Base-by-base conservation (phyloP, 2,113 vertebrate genomes). In the Zosterops pallidus region DNA sequence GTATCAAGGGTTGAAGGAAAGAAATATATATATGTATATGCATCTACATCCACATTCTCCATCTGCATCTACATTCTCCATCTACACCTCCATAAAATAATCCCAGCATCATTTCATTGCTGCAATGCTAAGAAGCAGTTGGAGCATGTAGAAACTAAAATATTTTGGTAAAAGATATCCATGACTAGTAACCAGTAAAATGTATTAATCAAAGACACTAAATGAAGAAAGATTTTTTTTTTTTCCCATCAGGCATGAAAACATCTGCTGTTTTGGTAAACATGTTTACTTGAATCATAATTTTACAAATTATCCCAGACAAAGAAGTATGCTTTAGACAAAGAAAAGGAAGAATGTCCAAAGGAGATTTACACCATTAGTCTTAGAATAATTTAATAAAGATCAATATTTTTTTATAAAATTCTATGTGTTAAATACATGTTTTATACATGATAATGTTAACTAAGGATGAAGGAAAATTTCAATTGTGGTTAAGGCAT, bases 211-310 rank as follows among this genome's bases (percentile, higher is more conserved):
- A 33, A 44, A 57, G 56, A 50, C 47, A 72, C 31, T 83, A 59
- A 79, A 86, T 76, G 37, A 80, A 95, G 69, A 72, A 86, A 93
- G 15, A 65, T 95, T 37, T 90, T 63, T 94, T 44, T 92, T 11
- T 49, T 80, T 84, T 52, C 26, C 2, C 3, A 89, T 89, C 37
- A 81, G 53, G 24, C 41, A 68, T 94, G 86, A 96, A 97, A 95
- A 92, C 79, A 86, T 15, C 46, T 64, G 20, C 9, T 33, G 15
- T 12, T 94, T 94, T 92, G 63, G 25, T 92, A 87, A 89, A 78
- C 12, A 60, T 22, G 28, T 94, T 95, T 96, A 75, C 92, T 89
- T 46, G 9, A 95, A 96, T 55, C 12, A 24, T 83, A 68, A 35
- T 16, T 14, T 90, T 86, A 41, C 31, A 96, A 83, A 85, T 84